phyloP scores from a whole-genome alignment of 2,797 vertebrate genomes.

The Cyprinella venusta region DNA sequence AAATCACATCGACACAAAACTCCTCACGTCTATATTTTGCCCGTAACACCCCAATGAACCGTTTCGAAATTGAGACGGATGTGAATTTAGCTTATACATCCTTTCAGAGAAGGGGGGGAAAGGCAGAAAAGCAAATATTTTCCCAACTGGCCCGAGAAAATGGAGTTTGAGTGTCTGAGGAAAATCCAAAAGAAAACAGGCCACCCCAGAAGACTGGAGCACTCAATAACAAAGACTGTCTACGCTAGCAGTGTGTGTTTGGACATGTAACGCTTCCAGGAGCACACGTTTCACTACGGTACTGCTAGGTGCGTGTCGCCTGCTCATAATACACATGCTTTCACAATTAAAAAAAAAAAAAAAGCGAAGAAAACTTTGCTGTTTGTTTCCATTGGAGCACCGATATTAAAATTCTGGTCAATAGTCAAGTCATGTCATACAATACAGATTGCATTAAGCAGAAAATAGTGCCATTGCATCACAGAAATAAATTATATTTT shows the following conservation, averaged over 20 bases:
- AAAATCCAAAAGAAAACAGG: constrained; percentile 32
- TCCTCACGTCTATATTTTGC: background rate
- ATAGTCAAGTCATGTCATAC: background rate
- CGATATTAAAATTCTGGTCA: background rate
- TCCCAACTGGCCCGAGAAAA: constrained; percentile 34
- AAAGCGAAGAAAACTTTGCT: background rate
- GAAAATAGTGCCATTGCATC: background rate
- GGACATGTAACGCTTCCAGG: constrained; percentile 16
- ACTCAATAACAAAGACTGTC: constrained; percentile 38
- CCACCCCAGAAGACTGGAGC: constrained; percentile 35
- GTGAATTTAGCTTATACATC: constrained; percentile 16
- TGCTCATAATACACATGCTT: constrained; percentile 6
- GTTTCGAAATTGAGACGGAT: constrained; percentile 22
- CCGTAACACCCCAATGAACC: background rate
- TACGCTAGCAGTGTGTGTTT: constrained; percentile 21
- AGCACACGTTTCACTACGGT: constrained; percentile 2
- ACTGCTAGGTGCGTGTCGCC: constrained; percentile 6
- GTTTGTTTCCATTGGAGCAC: constrained; percentile 38
- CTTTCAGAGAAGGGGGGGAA: background rate
- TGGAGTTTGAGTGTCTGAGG: constrained; percentile 27
- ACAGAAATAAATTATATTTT: too few relatives aligned
- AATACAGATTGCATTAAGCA: background rate
- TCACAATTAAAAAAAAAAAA: background rate
- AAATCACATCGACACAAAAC: constrained; percentile 23
- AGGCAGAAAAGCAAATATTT: constrained; percentile 42